Base-by-base conservation (phyloP, 2,888 invertebrate species). In the Clepsis dumicolana region DNA sequence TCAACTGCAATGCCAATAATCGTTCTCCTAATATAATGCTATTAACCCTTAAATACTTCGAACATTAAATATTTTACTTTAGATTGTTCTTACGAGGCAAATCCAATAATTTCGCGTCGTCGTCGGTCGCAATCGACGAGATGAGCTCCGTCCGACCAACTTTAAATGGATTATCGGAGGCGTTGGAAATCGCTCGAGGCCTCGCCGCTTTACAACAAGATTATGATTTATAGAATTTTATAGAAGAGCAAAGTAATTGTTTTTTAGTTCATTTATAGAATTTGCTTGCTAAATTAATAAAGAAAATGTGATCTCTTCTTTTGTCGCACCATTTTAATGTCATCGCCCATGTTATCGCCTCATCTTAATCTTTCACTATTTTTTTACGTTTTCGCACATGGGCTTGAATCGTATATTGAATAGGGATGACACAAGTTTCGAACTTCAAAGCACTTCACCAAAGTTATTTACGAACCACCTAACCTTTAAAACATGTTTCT, bases 211-310 rank as follows among this genome's bases (percentile, higher is more conserved):
- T 64, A 70, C 71, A 70, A 72, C 72, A 52, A 67, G 71, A 73
- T 81, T 80, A 78, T 78, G 77, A 82, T 83, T 80, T 84, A 83
- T 82, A 82, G 76, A 80, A 82, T 85, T 82, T 76, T n/a, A n/a
- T n/a, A n/a, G n/a, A n/a, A n/a, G n/a, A n/a, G n/a, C n/a, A n/a
- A n/a, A n/a, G n/a, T n/a, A n/a, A n/a, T n/a, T n/a, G n/a, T n/a
- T n/a, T n/a, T n/a, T n/a, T n/a, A n/a, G n/a, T n/a, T n/a, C n/a
- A 82, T 83, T 80, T 84, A 83, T 82, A 82, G 76, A 80, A 82
- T 85, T 82, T 76, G 73, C 76, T 72, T 74, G 76, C 72, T 77
- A 76, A 79, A 82, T 83, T 80, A 79, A 81, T 77, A 71, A 76
- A 74, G 74, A 75, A 74, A 76, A 74, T 72, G 74, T 72, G 70